phyloP scores from a whole-genome alignment of 2,113 vertebrate genomes.

The Sciurus niger region DNA sequence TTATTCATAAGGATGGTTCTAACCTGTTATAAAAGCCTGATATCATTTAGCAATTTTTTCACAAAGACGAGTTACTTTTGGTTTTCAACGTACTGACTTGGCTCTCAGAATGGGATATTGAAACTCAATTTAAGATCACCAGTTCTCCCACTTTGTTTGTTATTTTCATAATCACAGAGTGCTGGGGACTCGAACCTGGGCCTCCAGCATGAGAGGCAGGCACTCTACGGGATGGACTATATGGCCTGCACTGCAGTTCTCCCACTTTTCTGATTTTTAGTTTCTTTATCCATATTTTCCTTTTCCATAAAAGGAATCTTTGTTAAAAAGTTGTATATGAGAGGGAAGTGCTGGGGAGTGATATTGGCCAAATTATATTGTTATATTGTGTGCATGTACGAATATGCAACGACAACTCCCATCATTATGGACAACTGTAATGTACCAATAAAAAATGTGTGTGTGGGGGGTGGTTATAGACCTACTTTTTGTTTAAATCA shows the following conservation, averaged over 20 bases:
- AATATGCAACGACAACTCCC: too few relatives aligned
- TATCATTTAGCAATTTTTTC: not conserved
- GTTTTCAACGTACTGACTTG: not conserved
- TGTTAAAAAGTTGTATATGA: not conserved
- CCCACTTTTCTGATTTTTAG: not conserved
- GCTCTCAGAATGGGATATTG: not conserved
- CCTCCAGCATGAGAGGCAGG: too few relatives aligned
- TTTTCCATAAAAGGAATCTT: conserved; percentile 3
- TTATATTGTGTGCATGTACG: too few relatives aligned
- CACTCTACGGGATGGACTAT: too few relatives aligned
- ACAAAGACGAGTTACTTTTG: not conserved
- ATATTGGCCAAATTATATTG: too few relatives aligned
- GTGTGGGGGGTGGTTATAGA: not conserved
- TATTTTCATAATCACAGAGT: too few relatives aligned
- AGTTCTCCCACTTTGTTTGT: not conserved
- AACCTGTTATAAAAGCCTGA: not conserved
- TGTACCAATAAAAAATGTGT: too few relatives aligned
- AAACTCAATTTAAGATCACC: not conserved
- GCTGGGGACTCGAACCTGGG: too few relatives aligned
- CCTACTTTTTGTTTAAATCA: not conserved
- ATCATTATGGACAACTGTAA: too few relatives aligned
- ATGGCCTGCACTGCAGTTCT: not conserved
- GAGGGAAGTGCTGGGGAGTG: too few relatives aligned
- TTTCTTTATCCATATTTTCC: not conserved
- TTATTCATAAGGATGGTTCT: not conserved